phyloP scores from a whole-genome alignment of 2,113 vertebrate genomes.

The Monopterus albus region DNA sequence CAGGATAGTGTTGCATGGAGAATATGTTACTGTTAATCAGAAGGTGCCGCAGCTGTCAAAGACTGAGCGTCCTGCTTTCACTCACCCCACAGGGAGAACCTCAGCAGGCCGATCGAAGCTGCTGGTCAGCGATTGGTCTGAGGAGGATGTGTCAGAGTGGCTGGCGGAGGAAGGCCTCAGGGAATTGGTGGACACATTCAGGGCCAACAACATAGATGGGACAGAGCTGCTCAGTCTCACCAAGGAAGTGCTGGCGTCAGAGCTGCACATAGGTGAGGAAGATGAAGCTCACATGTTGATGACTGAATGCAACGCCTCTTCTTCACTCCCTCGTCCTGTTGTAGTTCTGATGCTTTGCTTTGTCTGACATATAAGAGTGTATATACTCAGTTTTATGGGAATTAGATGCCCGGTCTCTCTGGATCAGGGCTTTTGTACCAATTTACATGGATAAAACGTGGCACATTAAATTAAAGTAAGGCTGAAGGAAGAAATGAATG shows the following conservation, averaged over 20 bases:
- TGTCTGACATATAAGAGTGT: slow-evolving; percentile 1
- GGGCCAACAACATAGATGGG: slow-evolving; percentile 93
- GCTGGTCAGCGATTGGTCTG: slow-evolving; percentile 89
- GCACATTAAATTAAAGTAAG: slow-evolving; percentile 47
- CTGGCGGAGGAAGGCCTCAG: slow-evolving; percentile 86
- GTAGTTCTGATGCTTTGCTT: neutral
- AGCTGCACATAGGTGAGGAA: slow-evolving; percentile 93
- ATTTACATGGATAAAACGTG: slow-evolving; percentile 38
- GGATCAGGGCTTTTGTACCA: slow-evolving; percentile 32
- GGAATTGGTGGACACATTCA: slow-evolving; percentile 86
- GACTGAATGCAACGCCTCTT: neutral
- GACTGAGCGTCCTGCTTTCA: slow-evolving; percentile 43
- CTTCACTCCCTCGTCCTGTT: slow-evolving; percentile 4
- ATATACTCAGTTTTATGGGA: slow-evolving; percentile 21
- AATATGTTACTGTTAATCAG: slow-evolving; percentile 41
- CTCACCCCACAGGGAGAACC: slow-evolving; percentile 71
- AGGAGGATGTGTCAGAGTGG: slow-evolving; percentile 92
- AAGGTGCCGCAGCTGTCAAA: slow-evolving; percentile 23
- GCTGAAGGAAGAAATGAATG: slow-evolving; percentile 46
- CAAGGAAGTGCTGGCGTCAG: slow-evolving; percentile 89
- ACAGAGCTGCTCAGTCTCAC: slow-evolving; percentile 89
- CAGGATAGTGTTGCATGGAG: slow-evolving; percentile 7
- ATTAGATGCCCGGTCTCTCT: slow-evolving; percentile 12
- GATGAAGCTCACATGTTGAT: slow-evolving; percentile 35
- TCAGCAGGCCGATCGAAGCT: slow-evolving; percentile 68